phyloP scores from a whole-genome alignment of 2,888 invertebrate genomes.

The Eilema depressum region DNA sequence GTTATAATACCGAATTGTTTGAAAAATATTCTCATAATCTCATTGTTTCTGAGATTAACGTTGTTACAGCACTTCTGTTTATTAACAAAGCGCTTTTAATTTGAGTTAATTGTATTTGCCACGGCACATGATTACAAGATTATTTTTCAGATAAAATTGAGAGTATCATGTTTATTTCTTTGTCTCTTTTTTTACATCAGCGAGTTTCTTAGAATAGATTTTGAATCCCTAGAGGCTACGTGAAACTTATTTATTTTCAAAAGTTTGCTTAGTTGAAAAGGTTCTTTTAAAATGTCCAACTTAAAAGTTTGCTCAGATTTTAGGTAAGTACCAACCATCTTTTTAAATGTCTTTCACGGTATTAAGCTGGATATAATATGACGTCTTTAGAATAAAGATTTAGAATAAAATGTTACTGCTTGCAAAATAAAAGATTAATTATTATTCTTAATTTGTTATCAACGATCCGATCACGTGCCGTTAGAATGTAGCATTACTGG shows the following conservation, averaged over 20 bases:
- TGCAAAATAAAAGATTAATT: slow-evolving; percentile 47
- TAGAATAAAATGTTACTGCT: neutral
- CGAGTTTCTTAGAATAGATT: slow-evolving; percentile 12
- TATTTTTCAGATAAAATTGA: slow-evolving; percentile 57
- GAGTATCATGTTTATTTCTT: slow-evolving; percentile 44
- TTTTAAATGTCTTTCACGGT: neutral
- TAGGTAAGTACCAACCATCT: neutral
- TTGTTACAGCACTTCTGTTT: slow-evolving; percentile 61
- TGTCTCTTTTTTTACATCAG: slow-evolving; percentile 38
- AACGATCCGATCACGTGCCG: slow-evolving; percentile 41
- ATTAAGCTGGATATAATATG: neutral
- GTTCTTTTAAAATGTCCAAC: slow-evolving; percentile 9
- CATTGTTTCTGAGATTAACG: slow-evolving; percentile 58
- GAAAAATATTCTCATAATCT: slow-evolving; percentile 55
- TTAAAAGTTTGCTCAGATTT: slow-evolving; percentile 8
- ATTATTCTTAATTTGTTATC: slow-evolving; percentile 58
- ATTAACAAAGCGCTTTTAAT: slow-evolving; percentile 67
- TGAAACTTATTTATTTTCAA: slow-evolving; percentile 15
- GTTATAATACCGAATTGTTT: slow-evolving; percentile 43
- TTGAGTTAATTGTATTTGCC: slow-evolving; percentile 68
- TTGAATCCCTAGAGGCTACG: neutral
- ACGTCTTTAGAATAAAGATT: neutral
- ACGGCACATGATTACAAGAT: slow-evolving; percentile 62
- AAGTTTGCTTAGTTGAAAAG: slow-evolving; percentile 5
- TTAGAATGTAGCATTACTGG: slow-evolving; percentile 62